Evolutionary conservation across 2,113 vertebrate genomes (phyloP), one percentile per base, ranked within the genome.

Genomic region (Malurus cyaneus): DNA sequence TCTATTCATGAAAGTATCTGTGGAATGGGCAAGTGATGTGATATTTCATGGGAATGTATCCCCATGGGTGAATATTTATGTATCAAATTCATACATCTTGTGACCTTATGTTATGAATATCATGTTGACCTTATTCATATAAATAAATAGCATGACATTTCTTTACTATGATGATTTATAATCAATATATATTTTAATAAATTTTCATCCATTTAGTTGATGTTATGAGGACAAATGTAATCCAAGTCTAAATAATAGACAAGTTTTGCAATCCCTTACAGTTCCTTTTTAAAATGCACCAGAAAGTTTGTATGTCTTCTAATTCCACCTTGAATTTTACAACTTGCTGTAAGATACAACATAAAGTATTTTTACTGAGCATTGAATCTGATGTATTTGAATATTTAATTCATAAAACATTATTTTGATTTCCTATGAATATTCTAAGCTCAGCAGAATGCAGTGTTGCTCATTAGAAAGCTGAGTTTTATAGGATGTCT

Each of bases 371-470:
- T 97, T 87, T 88, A 89, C 67, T 80, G 71, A 88, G 65, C 59
- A 71, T 67, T 49, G 62, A 59, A 56, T 77, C 39, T 73, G 34
- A 62, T 92, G 19, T 78, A 80, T 94, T 89, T 90, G 44, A 80
- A 92, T 93, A 93, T 96, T 95, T 94, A 83, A 93, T 97, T 96
- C 52, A 39, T 74, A 67, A 87, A 94, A 89, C 1, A 3, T 89
- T 80, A 62, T 93, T 95, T 92, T 89, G 71, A 83, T 94, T 92
- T 91, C 54, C 47, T 78, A 6, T 59, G 73, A 65, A 86, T 92
- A 59, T 62, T 50, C 42, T 67, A 70, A 59, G 31, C 69, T 96
- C 89, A 94, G 93, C 93, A 92, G 74, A 96, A 74, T 21, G 19
- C 26, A 3, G 29, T 65, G 76, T 81, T 79, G 70, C 78, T 93